A percentile compares a stretch with the other conserved stretches of the same genome.
Conservation (phyloP, 2,797 vertebrate genomes). For the Helostoma temminkii region DNA sequence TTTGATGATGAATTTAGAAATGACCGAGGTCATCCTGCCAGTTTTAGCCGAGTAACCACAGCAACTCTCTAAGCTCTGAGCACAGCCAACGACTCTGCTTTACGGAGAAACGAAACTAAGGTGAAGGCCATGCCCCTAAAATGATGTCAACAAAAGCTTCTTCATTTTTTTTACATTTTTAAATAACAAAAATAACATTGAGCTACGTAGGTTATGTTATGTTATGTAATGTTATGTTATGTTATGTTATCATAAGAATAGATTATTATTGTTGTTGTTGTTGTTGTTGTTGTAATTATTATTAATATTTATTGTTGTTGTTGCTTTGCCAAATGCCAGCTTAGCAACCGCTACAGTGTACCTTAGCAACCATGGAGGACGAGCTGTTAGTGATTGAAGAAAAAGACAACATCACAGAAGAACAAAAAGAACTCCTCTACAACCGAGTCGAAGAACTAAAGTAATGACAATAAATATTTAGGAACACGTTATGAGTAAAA, state of each 20-base stretch:
- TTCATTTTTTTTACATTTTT: no score
- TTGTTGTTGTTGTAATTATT: no score
- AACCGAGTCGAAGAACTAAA: conserved; percentile 44
- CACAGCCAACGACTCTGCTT: neutral
- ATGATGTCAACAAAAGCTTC: no score
- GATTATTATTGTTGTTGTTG: no score
- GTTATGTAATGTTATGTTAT: no score
- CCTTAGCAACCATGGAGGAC: conserved; percentile 66
- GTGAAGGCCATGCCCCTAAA: no score
- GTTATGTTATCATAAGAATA: no score
- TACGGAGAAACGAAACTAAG: conserved; percentile 50
- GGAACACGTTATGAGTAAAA: fast-evolving
- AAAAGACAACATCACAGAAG: neutral
- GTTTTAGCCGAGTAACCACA: fast-evolving
- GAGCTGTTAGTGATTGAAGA: neutral
- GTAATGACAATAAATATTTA: conserved; percentile 32
- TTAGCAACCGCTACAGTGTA: conserved; percentile 58
- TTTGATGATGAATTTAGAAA: conserved; percentile 51
- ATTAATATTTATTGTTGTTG: no score
- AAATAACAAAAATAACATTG: no score
- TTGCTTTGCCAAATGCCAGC: no score
- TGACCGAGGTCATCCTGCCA: conserved; percentile 43
- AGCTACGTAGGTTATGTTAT: no score
- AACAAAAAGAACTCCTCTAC: conserved; percentile 15
- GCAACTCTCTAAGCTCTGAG: no score